Percentiles rank a stretch among this genome's conserved stretches.
These are phyloP conservation scores for Cavia porcellus DNA, from an alignment of 2,113 vertebrate genomes.

Conservation along the genomic window DNA sequence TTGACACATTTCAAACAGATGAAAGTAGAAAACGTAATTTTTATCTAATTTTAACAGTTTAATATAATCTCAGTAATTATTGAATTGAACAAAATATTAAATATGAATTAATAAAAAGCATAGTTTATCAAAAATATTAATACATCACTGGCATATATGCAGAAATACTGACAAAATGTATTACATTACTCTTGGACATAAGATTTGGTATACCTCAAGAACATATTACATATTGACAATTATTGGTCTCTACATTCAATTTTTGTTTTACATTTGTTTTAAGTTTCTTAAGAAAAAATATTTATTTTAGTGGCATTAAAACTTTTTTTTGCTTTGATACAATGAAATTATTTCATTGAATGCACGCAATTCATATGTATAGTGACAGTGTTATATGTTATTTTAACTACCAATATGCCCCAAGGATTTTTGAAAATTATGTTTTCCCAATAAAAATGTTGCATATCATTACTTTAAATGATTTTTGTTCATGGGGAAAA, in stretches of 20 bases:
- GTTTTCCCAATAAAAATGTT: slow-evolving; percentile 36
- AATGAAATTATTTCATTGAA: background rate
- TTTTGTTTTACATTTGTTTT: background rate
- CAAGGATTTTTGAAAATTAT: slow-evolving; percentile 50
- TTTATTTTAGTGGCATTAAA: background rate
- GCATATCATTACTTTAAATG: background rate
- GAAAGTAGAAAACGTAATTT: background rate
- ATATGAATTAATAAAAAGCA: background rate
- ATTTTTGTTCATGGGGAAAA: slow-evolving; percentile 49
- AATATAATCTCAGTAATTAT: background rate
- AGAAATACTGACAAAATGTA: background rate
- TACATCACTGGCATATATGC: background rate
- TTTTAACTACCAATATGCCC: background rate
- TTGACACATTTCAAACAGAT: background rate
- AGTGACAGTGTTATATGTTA: background rate
- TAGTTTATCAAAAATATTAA: background rate
- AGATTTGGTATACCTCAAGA: background rate
- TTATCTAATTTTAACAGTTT: background rate
- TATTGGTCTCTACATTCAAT: background rate
- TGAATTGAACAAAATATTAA: background rate
- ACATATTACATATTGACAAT: background rate
- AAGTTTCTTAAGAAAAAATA: background rate
- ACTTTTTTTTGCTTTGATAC: background rate
- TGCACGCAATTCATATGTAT: background rate
- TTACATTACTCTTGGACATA: background rate